Evolutionary conservation across 2,888 invertebrate genomes (phyloP), one percentile per base, ranked within the genome.

Genomic region (Gortyna flavago): DNA sequence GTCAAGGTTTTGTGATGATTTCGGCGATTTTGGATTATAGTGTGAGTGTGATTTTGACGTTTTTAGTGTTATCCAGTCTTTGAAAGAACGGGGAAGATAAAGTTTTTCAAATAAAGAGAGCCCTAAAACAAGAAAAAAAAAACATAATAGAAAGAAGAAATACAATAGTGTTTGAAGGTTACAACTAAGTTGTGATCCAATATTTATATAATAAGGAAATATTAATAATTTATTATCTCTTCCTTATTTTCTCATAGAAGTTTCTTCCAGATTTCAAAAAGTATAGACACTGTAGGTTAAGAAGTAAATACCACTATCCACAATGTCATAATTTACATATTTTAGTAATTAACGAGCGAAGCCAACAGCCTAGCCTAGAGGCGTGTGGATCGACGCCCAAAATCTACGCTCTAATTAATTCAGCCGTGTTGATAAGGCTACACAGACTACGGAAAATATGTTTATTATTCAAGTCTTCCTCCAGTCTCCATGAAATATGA

Each of bases 1-100:
- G 77, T 82, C 78, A 84, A 83, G 80, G 86, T 69, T 82, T 73
- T 67, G 64, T 35, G 62, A 87, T 87, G 83, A 87, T 88, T 74
- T 85, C 78, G 7, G 77, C 77, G n/a, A 38, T 87, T 5, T 77
- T 87, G 0, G 86, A 87, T 41, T 61, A 25, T 8, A 18, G 0
- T 79, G 85, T 85, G 44, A 81, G 85, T 80, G 5, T 16, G 2
- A 65, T 41, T 62, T 16, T 25, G 2, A 9, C 1, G 8, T n/a
- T 51, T 66, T 51, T 51, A 5, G 21, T 61, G 25, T 18, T 16
- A 41, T 9, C 7, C 4, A 13, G 0, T 29, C 21, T 29, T 68
- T 68, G 25, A 68, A 32, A 51, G 8, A 51, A 2, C 2, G 5
- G 6, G 21, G 62, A 25, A 8, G 1, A 32, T 21, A 25, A 16